phyloP scores from a whole-genome alignment of 1,140 invertebrate species.

The Drosophila sproati region DNA sequence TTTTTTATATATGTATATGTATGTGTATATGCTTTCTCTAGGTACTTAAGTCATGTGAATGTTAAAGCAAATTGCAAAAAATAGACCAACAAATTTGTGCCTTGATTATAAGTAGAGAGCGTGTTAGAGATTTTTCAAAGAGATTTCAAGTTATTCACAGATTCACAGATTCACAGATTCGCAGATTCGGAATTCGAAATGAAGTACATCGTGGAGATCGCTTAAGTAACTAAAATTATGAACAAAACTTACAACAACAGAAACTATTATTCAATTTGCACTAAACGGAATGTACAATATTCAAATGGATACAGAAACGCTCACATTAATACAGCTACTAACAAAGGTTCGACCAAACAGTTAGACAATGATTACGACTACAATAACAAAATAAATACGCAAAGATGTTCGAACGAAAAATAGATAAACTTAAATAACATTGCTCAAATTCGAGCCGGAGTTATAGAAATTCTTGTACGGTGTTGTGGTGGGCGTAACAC shows the following conservation, averaged over 20 bases:
- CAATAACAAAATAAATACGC: slow-evolving; percentile 61
- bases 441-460: slow-evolving; percentile 65
- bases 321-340: slow-evolving; percentile 54
- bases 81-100: slow-evolving; percentile 46
- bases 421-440: slow-evolving; percentile 57
- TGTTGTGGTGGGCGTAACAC: slow-evolving; percentile 51
- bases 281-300: slow-evolving; percentile 73
- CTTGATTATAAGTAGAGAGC: slow-evolving; percentile 44
- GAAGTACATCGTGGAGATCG: slow-evolving; percentile 74
- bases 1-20: slow-evolving; percentile 26
- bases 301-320: slow-evolving; percentile 46
- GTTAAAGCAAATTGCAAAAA: slow-evolving; percentile 43
- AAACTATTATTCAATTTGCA: slow-evolving; percentile 58
- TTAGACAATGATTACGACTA: slow-evolving; percentile 14
- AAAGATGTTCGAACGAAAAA: slow-evolving; percentile 18
- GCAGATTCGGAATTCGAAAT: slow-evolving; percentile 47
- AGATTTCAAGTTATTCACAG: slow-evolving; percentile 38
- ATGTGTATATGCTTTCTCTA: slow-evolving; percentile 70
- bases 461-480: slow-evolving; percentile 45
- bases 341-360: slow-evolving; percentile 33
- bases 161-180: slow-evolving; percentile 37
- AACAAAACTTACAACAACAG: slow-evolving; percentile 47
- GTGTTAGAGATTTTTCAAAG: slow-evolving; percentile 28
- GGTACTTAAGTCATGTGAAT: slow-evolving; percentile 72
- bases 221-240: slow-evolving; percentile 54